A percentile compares a stretch with the other conserved stretches of the same genome.
phyloP scores from a whole-genome alignment of 2,113 vertebrate species.

The Mixornis gularis region DNA sequence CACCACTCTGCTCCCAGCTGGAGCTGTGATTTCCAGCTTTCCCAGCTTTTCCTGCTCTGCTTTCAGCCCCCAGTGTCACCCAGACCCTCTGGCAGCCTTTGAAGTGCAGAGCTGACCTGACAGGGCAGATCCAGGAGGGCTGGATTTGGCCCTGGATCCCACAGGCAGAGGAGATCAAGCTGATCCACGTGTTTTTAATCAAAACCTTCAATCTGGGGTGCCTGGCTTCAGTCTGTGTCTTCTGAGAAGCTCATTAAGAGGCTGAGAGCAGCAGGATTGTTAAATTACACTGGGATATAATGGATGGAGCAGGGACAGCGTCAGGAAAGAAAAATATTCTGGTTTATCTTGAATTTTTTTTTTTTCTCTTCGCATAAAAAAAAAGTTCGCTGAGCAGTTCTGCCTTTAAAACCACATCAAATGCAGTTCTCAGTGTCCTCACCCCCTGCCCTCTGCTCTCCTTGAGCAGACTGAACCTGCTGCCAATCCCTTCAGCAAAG shows the following conservation, averaged over 20 bases:
- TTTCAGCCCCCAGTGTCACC: background rate
- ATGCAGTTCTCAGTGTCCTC: background rate
- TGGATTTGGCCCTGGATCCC: background rate
- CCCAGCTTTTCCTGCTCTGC: background rate
- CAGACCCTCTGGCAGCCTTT: background rate
- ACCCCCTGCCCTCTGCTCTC: background rate
- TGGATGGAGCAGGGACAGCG: background rate
- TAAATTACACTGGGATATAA: background rate
- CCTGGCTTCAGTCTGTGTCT: background rate
- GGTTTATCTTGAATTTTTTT: background rate
- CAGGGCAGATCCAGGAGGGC: background rate
- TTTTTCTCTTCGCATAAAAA: background rate
- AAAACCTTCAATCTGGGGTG: background rate
- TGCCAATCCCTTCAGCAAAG: background rate
- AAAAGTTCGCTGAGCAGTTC: background rate
- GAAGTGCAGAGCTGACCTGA: background rate
- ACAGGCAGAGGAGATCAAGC: background rate
- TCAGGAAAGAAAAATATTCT: background rate
- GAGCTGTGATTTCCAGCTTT: background rate
- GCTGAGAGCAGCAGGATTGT: background rate
- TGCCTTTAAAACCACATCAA: background rate
- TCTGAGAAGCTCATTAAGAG: constrained; percentile 12
- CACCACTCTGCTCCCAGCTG: background rate
- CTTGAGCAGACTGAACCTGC: background rate
- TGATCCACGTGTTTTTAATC: constrained; percentile 8